Base-by-base conservation (phyloP, 2,888 invertebrate genomes). In the Synergus gifuensis region DNA sequence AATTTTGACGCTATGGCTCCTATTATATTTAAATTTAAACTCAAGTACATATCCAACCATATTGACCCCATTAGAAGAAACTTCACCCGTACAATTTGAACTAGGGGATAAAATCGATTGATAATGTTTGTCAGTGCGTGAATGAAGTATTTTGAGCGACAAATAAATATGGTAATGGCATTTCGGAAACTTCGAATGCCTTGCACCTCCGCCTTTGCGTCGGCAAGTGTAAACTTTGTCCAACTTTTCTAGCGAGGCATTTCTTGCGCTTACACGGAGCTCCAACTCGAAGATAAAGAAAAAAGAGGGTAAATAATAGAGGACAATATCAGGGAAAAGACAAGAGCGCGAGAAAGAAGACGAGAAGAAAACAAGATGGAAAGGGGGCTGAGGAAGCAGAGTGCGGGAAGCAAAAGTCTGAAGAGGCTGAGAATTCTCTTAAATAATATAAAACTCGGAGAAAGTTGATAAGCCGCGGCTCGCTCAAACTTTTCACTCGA, bases 371-470 rank as follows among this genome's bases (percentile, higher is more conserved):
- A 83, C 79, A 83, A 79, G 78, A 78, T 54, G 69, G 76, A 66
- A 64, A 46, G 66, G 69, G 54, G 66, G 42, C 63, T 76, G 76
- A 66, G 76, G 83, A 81, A 81, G 82, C 79, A 82, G 81, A 81
- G 82, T 81, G 77, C 78, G 78, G 73, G 73, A 82, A 79, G 83
- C 77, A 81, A 83, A 83, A 81, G 82, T 82, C 81, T 82, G 77
- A 80, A 83, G 82, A 83, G 82, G 83, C 84, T 78, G 82, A 84
- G 87, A 87, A 88, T 90, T 88, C 89, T 88, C 88, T 91, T 90
- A 91, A 92, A 92, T 90, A 91, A 91, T 91, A 91, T 89, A 91
- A 91, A 91, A 91, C 90, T 91, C 90, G 86, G 86, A 88, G 88
- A 86, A 90, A 91, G 89, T 91, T 91, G 91, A 91, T 91, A 92